Evolutionary conservation across 2,888 invertebrate genomes (phyloP), one percentile per base, ranked within the genome.

Genomic region (Scaptomyza caliginosa): DNA sequence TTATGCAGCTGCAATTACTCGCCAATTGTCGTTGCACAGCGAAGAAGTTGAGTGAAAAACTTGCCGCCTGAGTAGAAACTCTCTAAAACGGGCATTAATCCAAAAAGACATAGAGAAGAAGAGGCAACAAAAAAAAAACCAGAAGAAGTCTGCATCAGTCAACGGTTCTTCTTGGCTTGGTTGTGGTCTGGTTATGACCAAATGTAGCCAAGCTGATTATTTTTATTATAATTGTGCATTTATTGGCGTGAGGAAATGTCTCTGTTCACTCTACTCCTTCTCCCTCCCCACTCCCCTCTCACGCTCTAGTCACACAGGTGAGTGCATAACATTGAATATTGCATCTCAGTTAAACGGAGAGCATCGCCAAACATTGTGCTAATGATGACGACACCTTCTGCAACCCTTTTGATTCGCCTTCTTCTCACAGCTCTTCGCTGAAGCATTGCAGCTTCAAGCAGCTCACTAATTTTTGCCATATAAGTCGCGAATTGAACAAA

Each of bases 1-100:
- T 88, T 85, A 89, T 88, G 86, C 86, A 88, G 85, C 80, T 77
- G 77, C 89, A 89, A 89, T 89, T 90, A 89, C 90, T 88, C 89
- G 89, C 77, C 89, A 88, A 88, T 88, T 87, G 85, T 43, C 38
- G 36, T 45, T 30, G 58, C 6, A 24, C 6, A 34, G 16, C n/a
- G n/a, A n/a, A 51, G 28, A 63, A 71, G 74, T 65, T 66, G 65
- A 34, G 24, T 40, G 52, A 79, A 86, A 76, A 81, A 86, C 66
- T 67, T 49, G 81, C 73, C 55, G 71, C 26, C 70, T 30, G 66
- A 51, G 38, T 26, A 45, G 55, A n/a, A 16, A 45, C 52, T 62
- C 66, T 48, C 43, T 43, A 19, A 71, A 69, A 68, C 68, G 13
- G 88, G 79, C 72, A 82, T 69, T 81, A 85, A 85, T 87, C 85